Evolutionary conservation across 1,140 invertebrate species (phyloP).

Genomic region (Pentalonia nigronervosa): DNA sequence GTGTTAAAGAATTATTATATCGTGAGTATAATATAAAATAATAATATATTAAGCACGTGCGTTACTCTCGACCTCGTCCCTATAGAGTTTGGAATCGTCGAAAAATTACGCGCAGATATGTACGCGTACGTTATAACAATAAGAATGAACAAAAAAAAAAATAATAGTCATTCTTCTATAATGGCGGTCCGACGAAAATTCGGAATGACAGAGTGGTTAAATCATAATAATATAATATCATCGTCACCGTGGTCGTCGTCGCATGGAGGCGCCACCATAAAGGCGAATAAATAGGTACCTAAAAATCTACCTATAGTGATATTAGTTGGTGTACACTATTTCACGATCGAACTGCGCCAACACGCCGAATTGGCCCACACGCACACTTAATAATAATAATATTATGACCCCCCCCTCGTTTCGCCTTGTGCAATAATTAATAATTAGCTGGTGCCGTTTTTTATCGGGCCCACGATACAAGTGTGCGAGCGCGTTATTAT

Average conservation of each 20-base stretch:
- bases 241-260: background rate
- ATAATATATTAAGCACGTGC: background rate
- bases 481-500: too few relatives aligned
- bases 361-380: too few relatives aligned
- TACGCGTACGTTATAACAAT: background rate
- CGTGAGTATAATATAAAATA: background rate
- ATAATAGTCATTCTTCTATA: background rate
- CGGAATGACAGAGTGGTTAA: background rate
- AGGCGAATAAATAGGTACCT: too few relatives aligned
- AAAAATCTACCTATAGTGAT: too few relatives aligned
- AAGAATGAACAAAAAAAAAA: background rate
- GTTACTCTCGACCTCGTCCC: background rate
- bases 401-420: too few relatives aligned
- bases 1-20: background rate
- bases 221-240: background rate
- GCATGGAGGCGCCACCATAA: background rate
- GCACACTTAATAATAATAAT: too few relatives aligned
- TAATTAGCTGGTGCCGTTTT: too few relatives aligned
- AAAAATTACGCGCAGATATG: background rate
- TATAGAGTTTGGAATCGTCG: background rate
- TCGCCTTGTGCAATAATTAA: too few relatives aligned
- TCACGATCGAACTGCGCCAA: too few relatives aligned
- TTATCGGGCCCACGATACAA: too few relatives aligned
- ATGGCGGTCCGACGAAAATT: background rate
- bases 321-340: too few relatives aligned